Conservation (phyloP, 2,113 vertebrate species). For the Syngnathus floridae region DNA sequence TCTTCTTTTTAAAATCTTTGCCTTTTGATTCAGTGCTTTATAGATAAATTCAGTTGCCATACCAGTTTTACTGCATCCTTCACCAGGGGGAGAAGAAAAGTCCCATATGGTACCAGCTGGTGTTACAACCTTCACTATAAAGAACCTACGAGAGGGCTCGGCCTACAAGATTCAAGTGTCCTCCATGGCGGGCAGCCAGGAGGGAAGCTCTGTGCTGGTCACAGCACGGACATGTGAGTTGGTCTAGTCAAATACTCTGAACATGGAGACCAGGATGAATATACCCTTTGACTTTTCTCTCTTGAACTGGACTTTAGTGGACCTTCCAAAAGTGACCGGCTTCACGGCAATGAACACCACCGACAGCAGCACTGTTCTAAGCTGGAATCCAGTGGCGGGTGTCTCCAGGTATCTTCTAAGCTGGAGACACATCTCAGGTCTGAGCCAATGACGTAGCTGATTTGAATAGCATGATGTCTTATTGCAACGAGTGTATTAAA, state of each 20-base stretch:
- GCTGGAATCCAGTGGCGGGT: conserved; percentile 70
- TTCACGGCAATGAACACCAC: conserved; percentile 66
- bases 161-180: conserved; percentile 77
- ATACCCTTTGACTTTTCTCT: background rate
- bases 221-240: conserved; percentile 78
- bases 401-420: conserved; percentile 71
- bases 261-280: background rate
- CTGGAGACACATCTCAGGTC: conserved; percentile 81
- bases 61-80: conserved; percentile 6
- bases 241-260: background rate
- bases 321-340: conserved; percentile 73
- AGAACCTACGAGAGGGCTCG: conserved; percentile 68
- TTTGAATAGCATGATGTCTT: background rate
- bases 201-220: conserved; percentile 71
- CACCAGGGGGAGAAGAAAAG: conserved; percentile 71
- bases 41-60: too few relatives aligned
- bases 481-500: conserved; percentile 17
- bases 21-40: too few relatives aligned
- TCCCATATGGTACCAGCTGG: conserved; percentile 62
- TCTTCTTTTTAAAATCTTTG: too few relatives aligned
- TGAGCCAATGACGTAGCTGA: background rate
- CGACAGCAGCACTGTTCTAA: conserved; percentile 67
- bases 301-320: conserved; percentile 56
- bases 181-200: conserved; percentile 52
- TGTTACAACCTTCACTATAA: conserved; percentile 61